These are phyloP conservation scores for Cairina moschata DNA, from an alignment of 2,113 vertebrate genomes.

Conservation along the genomic window DNA sequence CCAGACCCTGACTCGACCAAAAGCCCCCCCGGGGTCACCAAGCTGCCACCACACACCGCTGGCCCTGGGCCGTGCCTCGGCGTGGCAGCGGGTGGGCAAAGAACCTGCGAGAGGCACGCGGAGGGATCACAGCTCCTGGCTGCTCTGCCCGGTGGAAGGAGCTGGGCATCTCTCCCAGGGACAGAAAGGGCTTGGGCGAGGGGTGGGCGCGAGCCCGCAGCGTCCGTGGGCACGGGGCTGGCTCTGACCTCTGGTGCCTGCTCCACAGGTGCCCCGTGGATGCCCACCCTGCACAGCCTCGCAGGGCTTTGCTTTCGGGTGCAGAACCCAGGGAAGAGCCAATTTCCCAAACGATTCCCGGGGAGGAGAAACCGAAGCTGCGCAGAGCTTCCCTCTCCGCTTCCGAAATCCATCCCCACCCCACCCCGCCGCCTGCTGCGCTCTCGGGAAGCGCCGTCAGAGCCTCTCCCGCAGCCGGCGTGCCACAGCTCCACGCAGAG, in stretches of 20 bases:
- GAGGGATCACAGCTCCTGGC: too few relatives aligned
- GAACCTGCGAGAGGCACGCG: too few relatives aligned
- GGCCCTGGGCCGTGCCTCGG: too few relatives aligned
- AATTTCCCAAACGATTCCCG: background rate
- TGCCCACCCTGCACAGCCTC: background rate
- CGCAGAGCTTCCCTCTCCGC: background rate
- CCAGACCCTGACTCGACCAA: too few relatives aligned
- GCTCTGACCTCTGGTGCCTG: background rate
- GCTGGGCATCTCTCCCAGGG: too few relatives aligned
- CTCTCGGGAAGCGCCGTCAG: background rate
- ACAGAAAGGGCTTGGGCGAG: background rate
- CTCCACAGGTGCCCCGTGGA: background rate
- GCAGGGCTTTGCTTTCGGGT: background rate
- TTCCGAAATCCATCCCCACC: background rate
- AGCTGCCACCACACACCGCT: too few relatives aligned
- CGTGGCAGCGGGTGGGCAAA: too few relatives aligned
- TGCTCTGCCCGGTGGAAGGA: too few relatives aligned
- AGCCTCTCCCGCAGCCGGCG: background rate
- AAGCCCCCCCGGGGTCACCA: too few relatives aligned
- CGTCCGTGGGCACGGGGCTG: background rate
- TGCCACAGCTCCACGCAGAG: background rate
- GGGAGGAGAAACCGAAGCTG: background rate
- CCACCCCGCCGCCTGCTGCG: background rate
- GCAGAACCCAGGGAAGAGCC: background rate
- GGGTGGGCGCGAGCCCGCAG: background rate